Evolutionary conservation across 2,888 invertebrate species (phyloP), one percentile per base, ranked within the genome.

Genomic region (Agrochola lota): DNA sequence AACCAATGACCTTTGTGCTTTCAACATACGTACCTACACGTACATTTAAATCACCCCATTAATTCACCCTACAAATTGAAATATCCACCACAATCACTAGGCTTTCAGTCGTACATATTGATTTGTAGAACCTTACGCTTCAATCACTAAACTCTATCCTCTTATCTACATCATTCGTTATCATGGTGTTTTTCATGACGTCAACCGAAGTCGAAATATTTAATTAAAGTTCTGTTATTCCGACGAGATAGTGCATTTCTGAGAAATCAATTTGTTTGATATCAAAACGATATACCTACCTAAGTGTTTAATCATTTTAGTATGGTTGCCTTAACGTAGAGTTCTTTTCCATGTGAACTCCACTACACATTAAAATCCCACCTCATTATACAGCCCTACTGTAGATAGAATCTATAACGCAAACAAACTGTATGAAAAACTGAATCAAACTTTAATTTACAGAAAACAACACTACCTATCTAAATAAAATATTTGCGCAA

Each of bases 1-100:
- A 87, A 90, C 69, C 89, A 89, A 89, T 88, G 90, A 92, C 90
- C 91, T 91, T 86, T 90, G 81, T 84, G 87, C 82, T 90, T 88
- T 78, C 43, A 67, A 80, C 72, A 78, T 76, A 74, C 26, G 9
- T 49, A 46, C 11, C 15, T 35, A 43, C 35, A 26, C 30, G 63
- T 74, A 64, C 4, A 63, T 52, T 74, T 67, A 72, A 75, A 55
- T 55, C 46, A 60, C 59, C 59, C n/a, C 55, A 67, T 63, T 60
- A 74, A 30, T 71, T 83, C 84, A 78, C 62, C 60, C 57, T 26
- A 63, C 52, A 59, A 55, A 85, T 76, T 60, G 9, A 60, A 72
- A 69, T 69, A 55, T n/a, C 71, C 30, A 62, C 68, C 57, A 66
- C 60, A 59, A 52, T 63, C 49, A 69, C 52, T 68, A 26, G 66